Base-by-base conservation (phyloP, 2,113 vertebrate genomes). In the Xenopus borealis region DNA sequence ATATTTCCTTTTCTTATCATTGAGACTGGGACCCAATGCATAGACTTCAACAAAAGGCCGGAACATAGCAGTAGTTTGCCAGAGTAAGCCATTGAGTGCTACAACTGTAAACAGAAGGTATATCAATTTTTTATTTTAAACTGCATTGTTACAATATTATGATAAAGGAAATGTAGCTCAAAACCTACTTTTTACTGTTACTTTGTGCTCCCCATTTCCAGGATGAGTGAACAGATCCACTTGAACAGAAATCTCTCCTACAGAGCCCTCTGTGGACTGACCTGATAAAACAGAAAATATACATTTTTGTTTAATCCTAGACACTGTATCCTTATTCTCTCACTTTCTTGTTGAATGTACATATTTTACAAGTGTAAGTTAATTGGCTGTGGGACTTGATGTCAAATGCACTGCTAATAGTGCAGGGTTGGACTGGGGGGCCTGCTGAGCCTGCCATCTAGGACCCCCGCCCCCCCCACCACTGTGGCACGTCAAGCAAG, bases 1-100 rank as follows among this genome's bases (percentile, higher is more conserved):
- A 61, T 96, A 97, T 82, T 96, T 98, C 82, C 97, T 93, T 82
- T 92, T 98, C 88, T 94, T 99, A 89, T 98, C 96, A 33, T 92
- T 89, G 2, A 99, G 91, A 72, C 93, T 94, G 44, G 97, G 97
- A 40, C 97, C 97, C 64, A 99, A 81, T 0, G 95, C 86, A 57
- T 88, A 98, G 65, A 99, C 93, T 87, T 99, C 97, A 46, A 99
- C 96, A 2, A 99, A 99, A 0, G 97, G 97, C 11, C 96, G 92
- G 88, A 99, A 99, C 95, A 98, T 98, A 40, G 95, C 89, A 0
- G 91, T 95, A 16, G 97, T 99, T 83, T 96, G 95, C 97, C 97
- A 99, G 82, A 82, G 88, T 44, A 99, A 89, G 72, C 96, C 95
- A 79, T 96, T 95, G 61, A 99, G 92, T 18, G 87, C 95, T 45